Percentiles rank a stretch among this genome's conserved stretches.
Conservation (phyloP, 2,888 invertebrate species). For the Cactoblastis cactorum region DNA sequence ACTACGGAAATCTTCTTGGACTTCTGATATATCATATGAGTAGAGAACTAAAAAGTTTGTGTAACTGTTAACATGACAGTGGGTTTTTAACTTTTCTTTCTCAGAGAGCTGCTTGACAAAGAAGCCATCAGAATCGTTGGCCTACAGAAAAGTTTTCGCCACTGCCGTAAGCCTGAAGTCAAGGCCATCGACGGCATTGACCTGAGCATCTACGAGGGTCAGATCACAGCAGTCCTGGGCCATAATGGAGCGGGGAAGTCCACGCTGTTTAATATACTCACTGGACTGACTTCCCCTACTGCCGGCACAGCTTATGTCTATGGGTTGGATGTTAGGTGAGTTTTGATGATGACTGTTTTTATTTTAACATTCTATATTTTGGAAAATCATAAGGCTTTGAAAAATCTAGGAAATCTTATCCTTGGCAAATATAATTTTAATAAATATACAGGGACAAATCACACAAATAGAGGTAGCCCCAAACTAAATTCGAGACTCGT, state of each 20-base stretch:
- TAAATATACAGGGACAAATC: too few relatives aligned
- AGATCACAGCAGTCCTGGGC: slow-evolving; percentile 91
- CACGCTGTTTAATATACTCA: slow-evolving; percentile 90
- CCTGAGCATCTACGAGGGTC: slow-evolving; percentile 90
- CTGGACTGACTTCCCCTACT: slow-evolving; percentile 87
- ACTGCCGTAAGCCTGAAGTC: slow-evolving; percentile 83
- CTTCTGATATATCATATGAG: too few relatives aligned
- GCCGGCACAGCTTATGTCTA: slow-evolving; percentile 87
- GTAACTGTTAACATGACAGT: too few relatives aligned
- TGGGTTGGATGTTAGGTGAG: slow-evolving; percentile 85
- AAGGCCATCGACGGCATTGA: slow-evolving; percentile 89
- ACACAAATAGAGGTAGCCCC: too few relatives aligned
- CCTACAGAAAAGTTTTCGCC: slow-evolving; percentile 85
- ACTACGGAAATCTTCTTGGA: too few relatives aligned
- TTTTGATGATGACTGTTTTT: not conserved
- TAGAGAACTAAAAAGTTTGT: too few relatives aligned
- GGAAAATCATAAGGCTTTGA: too few relatives aligned
- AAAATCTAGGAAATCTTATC: too few relatives aligned
- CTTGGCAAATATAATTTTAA: too few relatives aligned
- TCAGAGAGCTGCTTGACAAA: slow-evolving; percentile 83
- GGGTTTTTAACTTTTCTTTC: not conserved
- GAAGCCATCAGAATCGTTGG: slow-evolving; percentile 88
- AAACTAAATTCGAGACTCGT: too few relatives aligned
- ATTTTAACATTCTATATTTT: not conserved
- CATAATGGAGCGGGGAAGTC: slow-evolving; percentile 95